Evolutionary conservation across 2,797 vertebrate genomes (phyloP), one percentile per base, ranked within the genome.

Genomic region (Hypotaenidia okinawae): DNA sequence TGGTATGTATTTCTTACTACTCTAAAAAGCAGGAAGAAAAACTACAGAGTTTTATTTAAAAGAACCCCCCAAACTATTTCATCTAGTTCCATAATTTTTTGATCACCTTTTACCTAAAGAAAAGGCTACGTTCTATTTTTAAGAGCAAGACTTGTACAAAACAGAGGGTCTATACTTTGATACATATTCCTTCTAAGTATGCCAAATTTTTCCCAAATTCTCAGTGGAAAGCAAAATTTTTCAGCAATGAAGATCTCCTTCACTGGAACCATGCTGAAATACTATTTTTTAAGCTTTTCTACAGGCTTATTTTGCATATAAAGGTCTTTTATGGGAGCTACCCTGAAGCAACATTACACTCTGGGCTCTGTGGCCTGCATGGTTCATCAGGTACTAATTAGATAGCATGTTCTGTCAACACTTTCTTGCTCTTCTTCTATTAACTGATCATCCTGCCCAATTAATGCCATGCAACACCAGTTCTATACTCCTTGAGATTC

Each of bases 321-420:
- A 90, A 96, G 84, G 89, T 87, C 84, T 94, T 90, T 85, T 55
- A 70, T 2, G 85, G 91, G 35, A 84, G 89, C 61, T 64, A 84
- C 94, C 95, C 94, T 61, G 63, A 82, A 92, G 95, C 68, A 30
- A 95, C 75, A 90, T 19, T 64, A 91, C 89, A 76, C 84, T 93
- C 90, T 76, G 93, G 91, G 93, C 96, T 97, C 96, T 94, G 89
- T 87, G 96, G 97, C 91, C 97, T 95, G 87, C 66, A 95, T 91
- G 97, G 96, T 97, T 97, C 97, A 97, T 90, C 91, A 95, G 96
- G 95, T 97, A 97, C 98, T 97, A 98, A 98, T 98, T 98, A 98
- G 96, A 85, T 51, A 94, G 93, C 89, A 80, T 97, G 97, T 97
- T 98, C 97, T 98, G 97, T 98, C 97, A 98, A 97, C 87, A 84